Evolutionary conservation across 2,797 vertebrate genomes (phyloP).

Genomic region (Xiphophorus birchmanni): DNA sequence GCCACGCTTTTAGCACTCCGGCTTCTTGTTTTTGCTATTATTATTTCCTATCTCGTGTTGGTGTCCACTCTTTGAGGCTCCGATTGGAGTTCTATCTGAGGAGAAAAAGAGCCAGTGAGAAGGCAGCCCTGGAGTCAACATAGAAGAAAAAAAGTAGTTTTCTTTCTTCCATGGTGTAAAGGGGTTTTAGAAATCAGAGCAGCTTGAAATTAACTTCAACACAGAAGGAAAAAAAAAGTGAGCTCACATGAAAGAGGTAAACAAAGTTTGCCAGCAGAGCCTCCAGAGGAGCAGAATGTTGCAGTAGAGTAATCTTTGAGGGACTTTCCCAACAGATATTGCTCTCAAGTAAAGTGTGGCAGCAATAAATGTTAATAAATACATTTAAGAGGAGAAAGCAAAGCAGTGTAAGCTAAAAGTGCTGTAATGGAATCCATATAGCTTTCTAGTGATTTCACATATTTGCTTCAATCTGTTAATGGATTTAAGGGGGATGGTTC

Average conservation of each 20-base stretch:
- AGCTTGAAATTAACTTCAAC: conserved; percentile 60
- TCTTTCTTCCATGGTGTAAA: conserved; percentile 42
- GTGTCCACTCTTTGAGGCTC: conserved; percentile 58
- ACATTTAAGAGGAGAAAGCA: background rate
- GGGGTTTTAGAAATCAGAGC: conserved; percentile 40
- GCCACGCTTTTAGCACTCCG: conserved; percentile 64
- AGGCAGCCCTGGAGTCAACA: conserved; percentile 40
- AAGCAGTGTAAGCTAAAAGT: conserved; percentile 9
- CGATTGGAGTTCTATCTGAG: conserved; percentile 49
- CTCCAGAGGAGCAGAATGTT: conserved; percentile 30
- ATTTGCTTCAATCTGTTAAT: background rate
- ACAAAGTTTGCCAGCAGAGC: conserved; percentile 34
- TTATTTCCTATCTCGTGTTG: conserved; percentile 58
- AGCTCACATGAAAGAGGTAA: conserved; percentile 48
- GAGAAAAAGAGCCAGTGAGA: conserved; percentile 26
- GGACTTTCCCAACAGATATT: conserved; percentile 12
- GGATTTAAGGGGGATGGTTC: background rate
- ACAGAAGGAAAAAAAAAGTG: conserved; percentile 42
- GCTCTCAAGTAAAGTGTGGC: conserved; percentile 18
- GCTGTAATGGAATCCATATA: background rate
- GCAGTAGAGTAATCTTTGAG: conserved; percentile 30
- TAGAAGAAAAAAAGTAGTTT: conserved; percentile 47
- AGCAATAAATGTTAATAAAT: conserved; percentile 8
- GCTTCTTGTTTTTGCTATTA: conserved; percentile 71
- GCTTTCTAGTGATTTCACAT: background rate